Percentiles rank a stretch among this genome's conserved stretches.
phyloP scores from a whole-genome alignment of 2,113 vertebrate genomes.

The Miniopterus natalensis region DNA sequence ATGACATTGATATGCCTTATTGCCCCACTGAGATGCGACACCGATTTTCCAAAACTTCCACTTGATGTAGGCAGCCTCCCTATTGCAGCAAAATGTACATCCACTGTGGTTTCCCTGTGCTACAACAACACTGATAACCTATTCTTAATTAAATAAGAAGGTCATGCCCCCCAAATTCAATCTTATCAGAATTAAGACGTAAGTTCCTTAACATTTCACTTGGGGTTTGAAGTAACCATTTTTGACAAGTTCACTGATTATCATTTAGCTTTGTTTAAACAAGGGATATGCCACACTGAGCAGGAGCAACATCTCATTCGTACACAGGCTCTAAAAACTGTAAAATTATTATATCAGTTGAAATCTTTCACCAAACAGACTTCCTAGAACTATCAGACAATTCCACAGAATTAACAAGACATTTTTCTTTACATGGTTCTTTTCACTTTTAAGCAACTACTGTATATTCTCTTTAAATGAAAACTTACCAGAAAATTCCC shows the following conservation, averaged over 20 bases:
- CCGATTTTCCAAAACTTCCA: constrained; percentile 51
- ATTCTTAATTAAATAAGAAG: constrained; percentile 68
- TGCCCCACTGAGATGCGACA: neutral
- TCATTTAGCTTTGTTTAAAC: constrained; percentile 47
- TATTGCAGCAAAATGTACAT: neutral
- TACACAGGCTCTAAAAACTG: neutral
- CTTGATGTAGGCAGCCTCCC: neutral
- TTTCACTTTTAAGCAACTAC: neutral
- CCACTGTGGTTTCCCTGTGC: neutral
- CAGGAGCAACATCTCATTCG: neutral
- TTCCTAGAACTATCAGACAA: neutral
- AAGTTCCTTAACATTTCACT: constrained; percentile 67
- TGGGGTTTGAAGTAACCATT: constrained; percentile 50
- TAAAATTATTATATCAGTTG: neutral
- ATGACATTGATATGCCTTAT: neutral
- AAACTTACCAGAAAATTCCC: neutral
- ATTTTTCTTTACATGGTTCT: neutral
- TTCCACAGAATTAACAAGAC: neutral
- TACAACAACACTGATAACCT: neutral
- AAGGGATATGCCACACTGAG: neutral
- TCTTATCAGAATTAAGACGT: constrained; percentile 62
- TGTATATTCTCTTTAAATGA: neutral
- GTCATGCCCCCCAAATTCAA: constrained; percentile 33
- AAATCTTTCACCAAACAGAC: neutral
- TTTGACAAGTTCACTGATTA: constrained; percentile 52